Evolutionary conservation across 2,113 vertebrate genomes (phyloP).

Genomic region (Sylvilagus bachmani): DNA sequence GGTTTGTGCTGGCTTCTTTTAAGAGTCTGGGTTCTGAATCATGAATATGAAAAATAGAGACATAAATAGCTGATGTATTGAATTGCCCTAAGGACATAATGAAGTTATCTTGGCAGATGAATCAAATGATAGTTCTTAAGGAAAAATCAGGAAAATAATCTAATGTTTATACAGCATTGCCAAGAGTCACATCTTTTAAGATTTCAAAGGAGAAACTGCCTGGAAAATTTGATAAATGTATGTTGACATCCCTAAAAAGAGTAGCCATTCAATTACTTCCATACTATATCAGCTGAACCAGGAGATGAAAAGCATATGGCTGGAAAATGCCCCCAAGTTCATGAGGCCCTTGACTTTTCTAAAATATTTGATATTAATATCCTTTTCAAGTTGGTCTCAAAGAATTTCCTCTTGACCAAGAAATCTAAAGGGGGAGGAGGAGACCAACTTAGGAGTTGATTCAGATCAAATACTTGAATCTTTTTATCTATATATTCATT

Average conservation of each 20-base stretch:
- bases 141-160: constrained; percentile 73
- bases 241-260: constrained; percentile 78
- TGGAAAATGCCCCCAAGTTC: constrained; percentile 77
- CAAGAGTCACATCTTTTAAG: constrained; percentile 82
- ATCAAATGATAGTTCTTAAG: constrained; percentile 73
- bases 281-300: constrained; percentile 73
- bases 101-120: constrained; percentile 80
- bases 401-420: constrained; percentile 71
- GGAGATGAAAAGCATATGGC: constrained; percentile 82
- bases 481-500: not conserved
- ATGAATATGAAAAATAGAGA: constrained; percentile 66
- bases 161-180: constrained; percentile 71
- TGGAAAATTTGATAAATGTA: constrained; percentile 78
- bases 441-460: constrained; percentile 36
- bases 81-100: constrained; percentile 71
- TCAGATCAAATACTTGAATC: constrained; percentile 21
- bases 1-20: constrained; percentile 24
- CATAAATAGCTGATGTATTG: constrained; percentile 55
- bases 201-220: constrained; percentile 76
- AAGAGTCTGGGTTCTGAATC: constrained; percentile 29
- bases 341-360: constrained; percentile 71
- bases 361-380: constrained; percentile 80
- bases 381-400: constrained; percentile 56
- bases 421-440: constrained; percentile 32
- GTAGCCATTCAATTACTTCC: constrained; percentile 78